phyloP scores from a whole-genome alignment of 2,888 invertebrate genomes.

The Proisotoma minuta region DNA sequence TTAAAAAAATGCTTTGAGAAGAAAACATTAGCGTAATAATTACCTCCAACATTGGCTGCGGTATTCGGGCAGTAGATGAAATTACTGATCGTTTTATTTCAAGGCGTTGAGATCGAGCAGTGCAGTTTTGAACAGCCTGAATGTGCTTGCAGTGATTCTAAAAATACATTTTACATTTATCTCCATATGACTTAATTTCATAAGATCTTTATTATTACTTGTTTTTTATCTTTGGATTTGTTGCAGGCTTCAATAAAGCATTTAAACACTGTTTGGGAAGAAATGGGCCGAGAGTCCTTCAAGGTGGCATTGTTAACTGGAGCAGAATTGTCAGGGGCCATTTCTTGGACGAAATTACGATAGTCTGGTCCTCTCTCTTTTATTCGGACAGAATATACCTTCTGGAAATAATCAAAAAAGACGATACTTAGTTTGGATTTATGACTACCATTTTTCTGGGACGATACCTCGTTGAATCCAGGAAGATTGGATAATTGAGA shows the following conservation, averaged over 20 bases:
- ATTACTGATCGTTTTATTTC: conserved; percentile 61
- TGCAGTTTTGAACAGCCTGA: conserved; percentile 61
- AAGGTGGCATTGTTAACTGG: too few relatives aligned
- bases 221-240: conserved; percentile 11
- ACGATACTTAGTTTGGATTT: too few relatives aligned
- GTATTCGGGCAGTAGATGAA: too few relatives aligned
- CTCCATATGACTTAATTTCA: neutral
- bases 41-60: too few relatives aligned
- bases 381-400: conserved; percentile 64
- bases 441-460: conserved; percentile 8
- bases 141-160: conserved; percentile 59
- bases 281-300: too few relatives aligned
- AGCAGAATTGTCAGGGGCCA: conserved; percentile 43
- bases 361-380: conserved; percentile 57
- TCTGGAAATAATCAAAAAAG: conserved; percentile 20
- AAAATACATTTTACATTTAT: conserved; percentile 36
- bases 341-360: conserved; percentile 66
- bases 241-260: conserved; percentile 59
- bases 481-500: conserved; percentile 55
- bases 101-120: conserved; percentile 60
- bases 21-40: too few relatives aligned
- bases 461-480: conserved; percentile 21
- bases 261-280: conserved; percentile 52
- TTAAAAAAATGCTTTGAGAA: too few relatives aligned
- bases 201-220: neutral